Evolutionary conservation across 2,888 invertebrate genomes (phyloP), one percentile per base, ranked within the genome.

Genomic region (Villa cingulata): DNA sequence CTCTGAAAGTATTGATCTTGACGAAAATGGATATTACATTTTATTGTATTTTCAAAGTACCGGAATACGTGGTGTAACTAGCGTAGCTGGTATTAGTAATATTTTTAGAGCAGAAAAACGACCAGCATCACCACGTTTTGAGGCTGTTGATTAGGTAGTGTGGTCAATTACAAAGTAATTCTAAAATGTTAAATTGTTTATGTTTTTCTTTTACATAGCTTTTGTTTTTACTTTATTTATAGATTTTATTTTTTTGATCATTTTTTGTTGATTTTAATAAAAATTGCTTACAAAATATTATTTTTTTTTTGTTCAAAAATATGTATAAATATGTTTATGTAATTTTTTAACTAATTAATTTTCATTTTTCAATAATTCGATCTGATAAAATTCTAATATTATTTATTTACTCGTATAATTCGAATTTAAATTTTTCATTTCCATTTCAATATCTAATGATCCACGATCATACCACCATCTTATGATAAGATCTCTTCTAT

Each of bases 401-500:
- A n/a, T 23, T 23, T 23, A 12, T 32, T 32, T 32, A 12, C 2
- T 32, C 12, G 7, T 12, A 32, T 32, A 12, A 32, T 32, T 32
- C 12, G 12, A 32, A 32, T 41, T 40, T 32, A 46, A 32, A 37
- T 43, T 42, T 32, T 29, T 38, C 47, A 43, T 42, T 47, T 47
- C 47, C 16, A 47, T 32, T n/a, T n/a, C 16, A 27, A 19, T 34
- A n/a, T 56, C 55, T 49, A 65, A 62, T 3, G 69, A 63, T 37
- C 68, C 68, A 29, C 66, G 59, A 54, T 68, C 67, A 27, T 62
- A 60, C 68, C 68, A 69, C 66, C 67, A 69, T 39, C 62, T 57
- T 32, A 62, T 54, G 17, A 69, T 65, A 17, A 65, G 56, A 18
- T 62, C 59, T 29, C 66, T 57, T 15, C 66, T 62, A 34, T 62